These are phyloP conservation scores for Scaptomyza montana DNA, from an alignment of 1,140 invertebrate species.

Conservation along the genomic window DNA sequence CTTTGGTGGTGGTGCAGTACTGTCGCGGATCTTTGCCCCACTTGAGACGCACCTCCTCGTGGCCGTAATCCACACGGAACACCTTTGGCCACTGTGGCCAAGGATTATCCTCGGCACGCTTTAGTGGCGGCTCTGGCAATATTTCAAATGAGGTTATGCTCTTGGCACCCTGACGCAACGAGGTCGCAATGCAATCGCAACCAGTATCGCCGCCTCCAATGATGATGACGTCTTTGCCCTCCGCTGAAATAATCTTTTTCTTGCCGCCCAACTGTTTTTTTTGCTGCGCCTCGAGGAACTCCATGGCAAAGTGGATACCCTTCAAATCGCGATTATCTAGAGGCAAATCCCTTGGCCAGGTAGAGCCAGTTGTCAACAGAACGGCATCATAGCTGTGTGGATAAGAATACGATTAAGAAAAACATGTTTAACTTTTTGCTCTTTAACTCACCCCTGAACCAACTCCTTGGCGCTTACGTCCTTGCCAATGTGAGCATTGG, in stretches of 20 bases:
- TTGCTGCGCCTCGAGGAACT: constrained; percentile 98
- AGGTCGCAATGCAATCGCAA: constrained; percentile 99
- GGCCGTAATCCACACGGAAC: constrained; percentile 99
- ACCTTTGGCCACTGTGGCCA: constrained; percentile 99
- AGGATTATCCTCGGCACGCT: constrained; percentile 93
- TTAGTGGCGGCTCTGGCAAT: constrained; percentile 93
- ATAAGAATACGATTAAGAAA: constrained; percentile 36
- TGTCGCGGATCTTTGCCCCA: constrained; percentile 96
- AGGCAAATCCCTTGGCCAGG: constrained; percentile 96
- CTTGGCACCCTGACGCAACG: constrained; percentile 97
- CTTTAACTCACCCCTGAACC: constrained; percentile 83
- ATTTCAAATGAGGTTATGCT: constrained; percentile 99
- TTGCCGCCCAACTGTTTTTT: constrained; percentile 94
- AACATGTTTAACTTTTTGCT: not conserved
- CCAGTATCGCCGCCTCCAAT: constrained; percentile 99
- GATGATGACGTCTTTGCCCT: constrained; percentile 97
- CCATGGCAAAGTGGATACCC: constrained; percentile 98
- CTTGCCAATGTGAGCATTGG: constrained; percentile 95
- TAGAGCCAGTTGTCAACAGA: constrained; percentile 95
- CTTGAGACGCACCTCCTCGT: constrained; percentile 97
- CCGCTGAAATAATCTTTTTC: constrained; percentile 88
- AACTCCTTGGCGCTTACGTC: constrained; percentile 91
- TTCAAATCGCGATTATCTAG: constrained; percentile 92
- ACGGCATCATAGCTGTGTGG: constrained; percentile 90
- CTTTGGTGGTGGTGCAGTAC: constrained; percentile 97